Conservation (phyloP, 2,797 vertebrate species). For the Lindbergichthys nudifrons region DNA sequence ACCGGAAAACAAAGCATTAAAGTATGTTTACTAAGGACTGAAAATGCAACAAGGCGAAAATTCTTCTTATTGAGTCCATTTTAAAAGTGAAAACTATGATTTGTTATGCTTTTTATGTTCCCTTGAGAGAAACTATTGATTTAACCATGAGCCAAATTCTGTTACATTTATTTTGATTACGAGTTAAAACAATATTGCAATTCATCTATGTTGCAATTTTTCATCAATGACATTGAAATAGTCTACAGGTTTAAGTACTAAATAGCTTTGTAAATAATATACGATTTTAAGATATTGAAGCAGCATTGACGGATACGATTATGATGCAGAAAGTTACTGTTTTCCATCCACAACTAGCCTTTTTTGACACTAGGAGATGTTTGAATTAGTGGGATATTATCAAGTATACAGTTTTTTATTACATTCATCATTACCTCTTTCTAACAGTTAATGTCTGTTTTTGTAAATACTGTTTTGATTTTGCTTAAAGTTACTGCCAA, state of each 20-base stretch:
- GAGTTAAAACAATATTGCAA: background rate
- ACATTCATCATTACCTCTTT: background rate
- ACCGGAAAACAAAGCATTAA: background rate
- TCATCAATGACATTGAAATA: background rate
- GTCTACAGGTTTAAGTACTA: background rate
- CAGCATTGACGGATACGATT: background rate
- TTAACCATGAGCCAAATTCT: slow-evolving; percentile 11
- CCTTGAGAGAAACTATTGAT: background rate
- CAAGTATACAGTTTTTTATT: background rate
- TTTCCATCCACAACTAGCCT: background rate
- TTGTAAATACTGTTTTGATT: slow-evolving; percentile 30
- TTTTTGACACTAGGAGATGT: background rate
- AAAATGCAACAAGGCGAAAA: slow-evolving; percentile 22
- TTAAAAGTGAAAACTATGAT: background rate
- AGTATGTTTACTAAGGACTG: background rate
- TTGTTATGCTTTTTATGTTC: slow-evolving; percentile 19
- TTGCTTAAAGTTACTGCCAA: background rate
- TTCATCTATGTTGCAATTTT: slow-evolving; percentile 10
- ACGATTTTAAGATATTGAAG: background rate
- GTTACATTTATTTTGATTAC: background rate
- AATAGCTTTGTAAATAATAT: slow-evolving; percentile 44
- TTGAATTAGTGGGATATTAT: background rate
- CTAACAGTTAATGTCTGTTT: background rate
- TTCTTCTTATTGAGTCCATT: background rate
- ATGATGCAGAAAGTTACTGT: slow-evolving; percentile 5